phyloP scores from a whole-genome alignment of 2,888 invertebrate genomes.

The Synergus umbraculus region DNA sequence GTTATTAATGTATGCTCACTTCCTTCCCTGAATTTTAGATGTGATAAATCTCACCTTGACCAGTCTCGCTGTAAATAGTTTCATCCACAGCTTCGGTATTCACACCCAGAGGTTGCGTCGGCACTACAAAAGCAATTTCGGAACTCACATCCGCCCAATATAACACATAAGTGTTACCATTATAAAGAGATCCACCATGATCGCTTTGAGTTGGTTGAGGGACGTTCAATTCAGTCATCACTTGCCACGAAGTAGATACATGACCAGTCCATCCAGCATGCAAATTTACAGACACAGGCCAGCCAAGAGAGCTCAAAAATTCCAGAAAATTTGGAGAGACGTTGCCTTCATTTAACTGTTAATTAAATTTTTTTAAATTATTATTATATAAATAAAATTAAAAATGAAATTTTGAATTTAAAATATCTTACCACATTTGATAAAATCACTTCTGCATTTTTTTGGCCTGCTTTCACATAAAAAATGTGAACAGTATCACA shows the following conservation, averaged over 20 bases:
- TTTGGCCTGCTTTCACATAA: conserved; percentile 94
- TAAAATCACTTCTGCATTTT: conserved; percentile 87
- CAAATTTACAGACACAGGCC: conserved; percentile 89
- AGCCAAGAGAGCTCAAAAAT: conserved; percentile 86
- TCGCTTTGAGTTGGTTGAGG: conserved; percentile 68
- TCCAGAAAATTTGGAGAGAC: conserved; percentile 80
- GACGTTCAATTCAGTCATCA: conserved; percentile 62
- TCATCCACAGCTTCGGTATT: conserved; percentile 67
- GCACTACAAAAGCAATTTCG: conserved; percentile 97
- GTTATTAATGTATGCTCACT: no score
- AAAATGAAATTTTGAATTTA: background rate
- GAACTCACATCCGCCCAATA: conserved; percentile 98
- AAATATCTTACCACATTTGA: conserved; percentile 82
- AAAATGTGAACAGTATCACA: conserved; percentile 96
- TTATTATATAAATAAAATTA: background rate
- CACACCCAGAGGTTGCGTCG: conserved; percentile 77
- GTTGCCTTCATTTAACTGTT: conserved; percentile 74
- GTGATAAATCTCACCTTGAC: conserved; percentile 61
- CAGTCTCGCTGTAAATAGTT: conserved; percentile 69
- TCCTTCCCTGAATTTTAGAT: background rate
- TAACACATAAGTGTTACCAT: conserved; percentile 90
- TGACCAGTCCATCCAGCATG: conserved; percentile 98
- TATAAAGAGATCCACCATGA: conserved; percentile 86
- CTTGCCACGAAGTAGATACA: conserved; percentile 90
- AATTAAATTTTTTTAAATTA: background rate